A percentile compares a stretch with the other conserved stretches of the same genome.
Evolutionary conservation across 2,888 invertebrate species (phyloP).

Genomic region (Folsomia manolachei): DNA sequence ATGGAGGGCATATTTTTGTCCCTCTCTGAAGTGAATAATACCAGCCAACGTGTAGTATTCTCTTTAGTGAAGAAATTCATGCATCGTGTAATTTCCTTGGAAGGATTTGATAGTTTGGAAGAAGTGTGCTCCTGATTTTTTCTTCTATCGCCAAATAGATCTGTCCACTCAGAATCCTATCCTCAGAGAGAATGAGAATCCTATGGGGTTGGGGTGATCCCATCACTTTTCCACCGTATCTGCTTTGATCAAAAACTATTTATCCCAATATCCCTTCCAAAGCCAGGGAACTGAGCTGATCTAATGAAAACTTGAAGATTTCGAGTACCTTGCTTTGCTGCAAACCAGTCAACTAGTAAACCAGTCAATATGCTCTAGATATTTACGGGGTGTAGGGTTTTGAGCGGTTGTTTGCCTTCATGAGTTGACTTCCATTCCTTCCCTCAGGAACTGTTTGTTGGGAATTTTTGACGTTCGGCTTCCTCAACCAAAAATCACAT

Average conservation of each 20-base stretch:
- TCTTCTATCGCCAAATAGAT: constrained; percentile 24
- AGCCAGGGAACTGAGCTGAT: constrained; percentile 33
- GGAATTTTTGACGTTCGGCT: neutral
- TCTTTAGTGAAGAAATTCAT: constrained; percentile 20
- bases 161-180: constrained; percentile 34
- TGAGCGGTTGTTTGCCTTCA: too few species aligned
- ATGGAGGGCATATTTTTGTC: too few species aligned
- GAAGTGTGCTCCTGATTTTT: constrained; percentile 17
- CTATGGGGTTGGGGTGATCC: constrained; percentile 39
- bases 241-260: constrained; percentile 43
- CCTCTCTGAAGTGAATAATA: too few species aligned
- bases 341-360: neutral
- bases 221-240: constrained; percentile 32
- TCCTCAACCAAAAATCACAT: neutral
- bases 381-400: too few species aligned
- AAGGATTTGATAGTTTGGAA: constrained; percentile 24
- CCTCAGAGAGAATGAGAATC: constrained; percentile 2
- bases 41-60: too few species aligned
- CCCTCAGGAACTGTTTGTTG: neutral
- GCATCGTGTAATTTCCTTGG: constrained; percentile 19
- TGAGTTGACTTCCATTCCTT: neutral
- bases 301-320: constrained; percentile 40
- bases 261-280: constrained; percentile 38
- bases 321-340: neutral
- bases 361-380: too few species aligned